Evolutionary conservation across 2,113 vertebrate genomes (phyloP), one percentile per base, ranked within the genome.

Genomic region (Amblyornis subalaris): DNA sequence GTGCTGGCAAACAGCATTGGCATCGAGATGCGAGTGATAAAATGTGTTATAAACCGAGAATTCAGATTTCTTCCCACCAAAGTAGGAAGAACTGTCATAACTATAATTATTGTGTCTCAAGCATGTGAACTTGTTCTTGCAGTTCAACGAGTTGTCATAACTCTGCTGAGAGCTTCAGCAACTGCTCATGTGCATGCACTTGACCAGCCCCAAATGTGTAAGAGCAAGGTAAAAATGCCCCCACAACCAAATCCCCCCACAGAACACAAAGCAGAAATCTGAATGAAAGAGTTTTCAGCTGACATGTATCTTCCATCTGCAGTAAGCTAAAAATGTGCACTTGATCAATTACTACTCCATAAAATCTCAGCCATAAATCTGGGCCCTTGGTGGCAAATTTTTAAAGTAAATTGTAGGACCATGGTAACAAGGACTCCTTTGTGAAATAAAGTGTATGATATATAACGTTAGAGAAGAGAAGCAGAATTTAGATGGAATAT

Each of bases 251-350:
- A 84, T n/a, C n/a, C n/a, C n/a, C n/a, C n/a, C 50, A 42, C 26
- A 85, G 69, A 89, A 21, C 50, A 58, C 25, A 73, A 38, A 38
- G 58, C 42, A 95, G 69, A 91, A 92, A 81, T 18, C 57, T 28
- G 44, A 54, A 78, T 71, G 53, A 82, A 87, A 26, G 62, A 18
- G 23, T 73, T 95, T 94, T 84, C 65, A 86, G 55, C 38, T 61
- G 71, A 62, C 29, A 16, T 16, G 12, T 38, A 35, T 75, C 70
- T 79, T 90, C 55, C 38, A 54, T 80, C 85, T 73, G 38, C 85
- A 88, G 67, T 62, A 36, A 91, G 55, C 71, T 94, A 83, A 91
- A 94, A 96, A 85, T 58, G 33, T 82, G 4, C 45, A n/a, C 54
- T 55, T 20, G 42, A 88, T 95, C 82, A 75, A 38, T 79, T 82